phyloP scores from a whole-genome alignment of 2,888 invertebrate genomes.

The Cremastinae sp. region DNA sequence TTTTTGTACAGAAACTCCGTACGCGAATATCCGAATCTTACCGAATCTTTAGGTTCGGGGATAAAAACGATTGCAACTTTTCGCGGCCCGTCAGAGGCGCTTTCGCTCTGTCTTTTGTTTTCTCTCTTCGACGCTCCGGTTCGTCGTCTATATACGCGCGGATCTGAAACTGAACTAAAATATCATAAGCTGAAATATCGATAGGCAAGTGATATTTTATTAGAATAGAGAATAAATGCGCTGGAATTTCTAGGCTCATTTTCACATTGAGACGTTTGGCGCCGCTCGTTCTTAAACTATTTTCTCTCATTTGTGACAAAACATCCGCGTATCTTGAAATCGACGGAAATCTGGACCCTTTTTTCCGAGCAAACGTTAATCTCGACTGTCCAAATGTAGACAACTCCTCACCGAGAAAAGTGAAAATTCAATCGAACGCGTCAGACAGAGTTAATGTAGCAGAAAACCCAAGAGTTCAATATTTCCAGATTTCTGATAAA shows the following conservation, averaged over 20 bases:
- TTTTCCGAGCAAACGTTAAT: not conserved
- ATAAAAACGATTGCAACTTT: not conserved
- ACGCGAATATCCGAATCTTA: constrained; percentile 16
- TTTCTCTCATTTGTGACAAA: no score
- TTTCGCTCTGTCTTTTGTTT: constrained; percentile 2
- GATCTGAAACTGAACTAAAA: constrained; percentile 57
- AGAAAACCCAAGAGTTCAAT: constrained; percentile 77
- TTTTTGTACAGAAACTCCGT: no score
- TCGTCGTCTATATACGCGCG: constrained; percentile 44
- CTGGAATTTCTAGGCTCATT: no score
- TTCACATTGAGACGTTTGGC: no score
- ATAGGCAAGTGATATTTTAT: not conserved
- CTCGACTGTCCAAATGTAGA: not conserved
- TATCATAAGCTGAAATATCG: constrained; percentile 53
- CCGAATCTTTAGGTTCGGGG: constrained; percentile 1
- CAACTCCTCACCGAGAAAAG: not conserved
- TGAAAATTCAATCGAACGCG: constrained; percentile 9
- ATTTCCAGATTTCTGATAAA: constrained; percentile 77
- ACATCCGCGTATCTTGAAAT: constrained; percentile 59
- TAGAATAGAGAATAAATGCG: no score
- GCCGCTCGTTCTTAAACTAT: no score
- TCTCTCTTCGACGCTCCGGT: constrained; percentile 16
- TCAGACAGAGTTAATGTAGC: constrained; percentile 66
- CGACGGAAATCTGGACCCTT: constrained; percentile 74
- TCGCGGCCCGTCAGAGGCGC: not conserved